Evolutionary conservation across 1,140 invertebrate genomes (phyloP).

Genomic region (Hypsibius dujardini): DNA sequence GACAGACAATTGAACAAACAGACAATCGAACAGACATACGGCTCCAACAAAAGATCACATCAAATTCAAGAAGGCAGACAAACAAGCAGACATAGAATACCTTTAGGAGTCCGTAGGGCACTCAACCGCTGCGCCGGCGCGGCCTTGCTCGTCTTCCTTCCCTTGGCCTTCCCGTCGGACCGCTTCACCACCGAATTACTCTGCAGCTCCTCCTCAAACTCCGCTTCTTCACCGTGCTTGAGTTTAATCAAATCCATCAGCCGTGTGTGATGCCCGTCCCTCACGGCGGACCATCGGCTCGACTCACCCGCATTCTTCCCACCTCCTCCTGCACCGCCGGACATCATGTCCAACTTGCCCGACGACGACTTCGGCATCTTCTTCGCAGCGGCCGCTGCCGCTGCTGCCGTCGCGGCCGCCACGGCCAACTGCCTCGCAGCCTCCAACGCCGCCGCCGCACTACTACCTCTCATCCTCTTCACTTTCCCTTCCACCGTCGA

Average conservation of each 20-base stretch:
- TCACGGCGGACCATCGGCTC: not conserved
- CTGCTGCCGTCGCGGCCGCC: not conserved
- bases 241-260: conserved; percentile 14
- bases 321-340: not conserved
- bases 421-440: no score
- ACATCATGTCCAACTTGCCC: not conserved
- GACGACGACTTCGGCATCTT: not conserved
- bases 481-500: no score
- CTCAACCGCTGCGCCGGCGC: no score
- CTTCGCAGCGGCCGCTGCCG: not conserved
- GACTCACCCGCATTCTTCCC: not conserved
- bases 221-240: conserved; percentile 4
- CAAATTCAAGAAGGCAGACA: no score
- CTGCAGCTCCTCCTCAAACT: conserved; percentile 2
- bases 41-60: no score
- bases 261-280: conserved; percentile 1
- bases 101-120: no score
- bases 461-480: no score
- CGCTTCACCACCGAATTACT: not conserved
- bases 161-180: not conserved
- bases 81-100: no score
- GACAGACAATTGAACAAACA: no score
- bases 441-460: no score
- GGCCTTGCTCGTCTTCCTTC: not conserved
- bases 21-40: no score